Conservation (phyloP, 2,113 vertebrate species). For the Zosterops hypoxanthus region DNA sequence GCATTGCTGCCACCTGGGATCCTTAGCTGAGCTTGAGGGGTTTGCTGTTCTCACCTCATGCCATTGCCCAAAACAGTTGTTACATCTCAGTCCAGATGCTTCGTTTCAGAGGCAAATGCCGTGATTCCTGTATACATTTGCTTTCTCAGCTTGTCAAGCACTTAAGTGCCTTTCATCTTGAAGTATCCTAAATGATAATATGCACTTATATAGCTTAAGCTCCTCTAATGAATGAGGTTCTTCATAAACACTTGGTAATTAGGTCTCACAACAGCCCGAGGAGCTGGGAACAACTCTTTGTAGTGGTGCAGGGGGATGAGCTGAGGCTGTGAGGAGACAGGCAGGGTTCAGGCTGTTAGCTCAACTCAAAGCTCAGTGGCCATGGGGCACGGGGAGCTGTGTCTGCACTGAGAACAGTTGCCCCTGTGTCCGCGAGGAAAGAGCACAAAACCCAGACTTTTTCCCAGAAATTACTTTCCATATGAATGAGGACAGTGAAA, state of each 20-base stretch:
- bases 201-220: slow-evolving; percentile 52
- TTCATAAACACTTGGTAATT: slow-evolving; percentile 56
- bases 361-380: background rate
- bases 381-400: accelerated
- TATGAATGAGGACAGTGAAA: background rate
- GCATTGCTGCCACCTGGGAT: background rate
- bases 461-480: background rate
- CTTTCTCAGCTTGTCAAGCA: slow-evolving; percentile 58
- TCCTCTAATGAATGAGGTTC: slow-evolving; percentile 53
- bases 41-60: accelerated
- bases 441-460: background rate
- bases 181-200: slow-evolving; percentile 60
- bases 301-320: background rate
- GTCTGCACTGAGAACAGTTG: accelerated
- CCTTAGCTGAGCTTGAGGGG: background rate
- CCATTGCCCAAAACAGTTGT: background rate
- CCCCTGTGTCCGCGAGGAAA: background rate
- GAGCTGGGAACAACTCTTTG: background rate
- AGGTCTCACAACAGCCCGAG: background rate
- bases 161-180: slow-evolving; percentile 68
- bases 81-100: slow-evolving; percentile 45
- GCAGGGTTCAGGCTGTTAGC: background rate
- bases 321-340: background rate
- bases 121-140: slow-evolving; percentile 10
- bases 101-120: background rate